Conservation (phyloP, 2,113 vertebrate genomes). For the Tichodroma muraria region DNA sequence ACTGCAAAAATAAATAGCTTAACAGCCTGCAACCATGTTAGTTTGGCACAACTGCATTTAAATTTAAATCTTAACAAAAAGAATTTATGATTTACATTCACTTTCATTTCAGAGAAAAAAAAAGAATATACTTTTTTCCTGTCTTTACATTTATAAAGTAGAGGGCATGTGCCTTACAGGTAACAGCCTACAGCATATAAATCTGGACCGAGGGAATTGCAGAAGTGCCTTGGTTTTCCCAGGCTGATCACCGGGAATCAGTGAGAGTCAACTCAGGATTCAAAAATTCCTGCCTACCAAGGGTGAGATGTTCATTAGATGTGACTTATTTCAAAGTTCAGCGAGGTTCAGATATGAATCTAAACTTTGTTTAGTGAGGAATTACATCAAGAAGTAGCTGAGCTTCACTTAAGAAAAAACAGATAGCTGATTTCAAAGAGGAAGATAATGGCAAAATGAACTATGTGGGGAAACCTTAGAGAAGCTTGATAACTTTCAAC, state of each 20-base stretch:
- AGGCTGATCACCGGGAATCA: not conserved
- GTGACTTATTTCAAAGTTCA: not conserved
- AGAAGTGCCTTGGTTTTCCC: not conserved
- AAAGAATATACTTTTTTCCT: not conserved
- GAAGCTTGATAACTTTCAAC: not conserved
- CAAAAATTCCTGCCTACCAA: not conserved
- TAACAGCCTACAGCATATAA: not conserved
- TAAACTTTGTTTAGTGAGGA: not conserved
- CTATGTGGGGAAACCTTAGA: not conserved
- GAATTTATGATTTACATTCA: not conserved
- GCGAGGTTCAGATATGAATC: not conserved
- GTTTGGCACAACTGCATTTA: not conserved
- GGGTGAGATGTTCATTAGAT: not conserved
- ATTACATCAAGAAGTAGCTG: not conserved
- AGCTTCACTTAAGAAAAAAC: not conserved
- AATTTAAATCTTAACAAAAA: not conserved
- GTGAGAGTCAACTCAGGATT: not conserved
- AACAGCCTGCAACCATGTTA: not conserved
- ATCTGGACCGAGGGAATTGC: not conserved
- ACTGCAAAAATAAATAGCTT: not conserved
- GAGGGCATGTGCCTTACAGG: not conserved
- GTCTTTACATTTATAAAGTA: not conserved
- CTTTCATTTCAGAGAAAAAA: not conserved
- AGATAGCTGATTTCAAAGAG: not conserved
- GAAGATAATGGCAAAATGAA: not conserved